Conservation (phyloP, 2,888 invertebrate species). For the Micoletzkya japonica region DNA sequence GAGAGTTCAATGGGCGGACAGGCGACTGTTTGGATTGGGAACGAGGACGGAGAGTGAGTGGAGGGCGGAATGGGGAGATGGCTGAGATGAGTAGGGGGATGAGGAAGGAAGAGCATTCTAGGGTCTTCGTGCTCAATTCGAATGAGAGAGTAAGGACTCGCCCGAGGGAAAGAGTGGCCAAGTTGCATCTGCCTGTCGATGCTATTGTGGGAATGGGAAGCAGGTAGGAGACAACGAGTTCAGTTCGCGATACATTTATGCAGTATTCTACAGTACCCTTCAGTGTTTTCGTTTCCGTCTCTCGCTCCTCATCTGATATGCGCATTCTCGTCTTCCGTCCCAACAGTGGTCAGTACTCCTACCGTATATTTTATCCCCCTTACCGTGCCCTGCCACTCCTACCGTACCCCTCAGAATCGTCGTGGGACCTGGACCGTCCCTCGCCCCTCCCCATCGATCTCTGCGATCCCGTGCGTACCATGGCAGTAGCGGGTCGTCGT, state of each 20-base stretch:
- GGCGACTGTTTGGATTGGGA: constrained; percentile 58
- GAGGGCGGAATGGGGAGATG: background rate
- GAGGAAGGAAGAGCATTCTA: constrained; percentile 17
- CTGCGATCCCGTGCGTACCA: constrained; percentile 32
- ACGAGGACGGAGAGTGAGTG: constrained; percentile 57
- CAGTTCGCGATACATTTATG: background rate
- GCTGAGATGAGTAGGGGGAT: background rate
- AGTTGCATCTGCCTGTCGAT: constrained; percentile 32
- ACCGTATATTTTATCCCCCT: background rate
- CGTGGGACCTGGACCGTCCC: constrained; percentile 51
- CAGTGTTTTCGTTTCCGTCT: constrained; percentile 28
- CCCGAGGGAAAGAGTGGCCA: constrained; percentile 45
- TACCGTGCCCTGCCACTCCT: background rate
- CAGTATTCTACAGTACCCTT: background rate
- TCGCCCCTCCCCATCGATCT: constrained; percentile 35
- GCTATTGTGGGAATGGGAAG: constrained; percentile 32
- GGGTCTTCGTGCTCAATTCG: constrained; percentile 54
- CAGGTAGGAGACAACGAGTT: background rate
- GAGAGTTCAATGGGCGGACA: constrained; percentile 26
- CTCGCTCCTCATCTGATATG: background rate
- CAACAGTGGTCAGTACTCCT: constrained; percentile 16
- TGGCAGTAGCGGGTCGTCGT: constrained; percentile 32
- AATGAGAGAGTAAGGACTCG: constrained; percentile 48
- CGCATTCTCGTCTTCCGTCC: constrained; percentile 24
- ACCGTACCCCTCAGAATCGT: background rate